A percentile compares a stretch with the other conserved stretches of the same genome.
phyloP scores from a whole-genome alignment of 92 coral and sea anemone genomes.

The Isaurus tuberculatus region DNA sequence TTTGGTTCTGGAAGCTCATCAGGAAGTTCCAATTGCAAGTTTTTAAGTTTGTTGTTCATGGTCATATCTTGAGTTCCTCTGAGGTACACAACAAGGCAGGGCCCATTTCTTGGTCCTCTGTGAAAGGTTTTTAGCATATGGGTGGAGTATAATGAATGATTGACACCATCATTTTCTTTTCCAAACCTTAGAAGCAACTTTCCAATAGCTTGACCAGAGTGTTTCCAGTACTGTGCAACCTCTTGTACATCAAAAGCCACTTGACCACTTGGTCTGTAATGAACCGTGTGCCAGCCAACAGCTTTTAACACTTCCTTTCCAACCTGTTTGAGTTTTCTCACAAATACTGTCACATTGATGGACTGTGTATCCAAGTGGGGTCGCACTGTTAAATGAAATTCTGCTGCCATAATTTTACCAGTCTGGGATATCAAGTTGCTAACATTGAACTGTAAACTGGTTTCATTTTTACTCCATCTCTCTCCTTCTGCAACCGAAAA shows the following conservation, averaged over 20 bases:
- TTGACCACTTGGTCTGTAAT: not conserved
- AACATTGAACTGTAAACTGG: slow-evolving; percentile 3
- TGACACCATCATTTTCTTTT: not conserved
- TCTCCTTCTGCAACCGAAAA: slow-evolving; percentile 10
- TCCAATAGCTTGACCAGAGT: not conserved
- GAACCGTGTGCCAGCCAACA: slow-evolving; percentile 9
- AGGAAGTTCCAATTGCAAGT: not conserved
- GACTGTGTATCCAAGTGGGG: not conserved
- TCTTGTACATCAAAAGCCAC: not conserved
- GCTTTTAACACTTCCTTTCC: not conserved
- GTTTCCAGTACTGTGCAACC: slow-evolving; percentile 10
- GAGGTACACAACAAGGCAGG: not conserved
- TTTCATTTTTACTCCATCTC: not conserved
- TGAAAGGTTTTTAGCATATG: not conserved
- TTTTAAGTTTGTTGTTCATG: not conserved
- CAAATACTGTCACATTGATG: slow-evolving; percentile 16
- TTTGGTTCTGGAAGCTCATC: not conserved
- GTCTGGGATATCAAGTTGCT: not conserved
- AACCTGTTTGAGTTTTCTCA: not conserved
- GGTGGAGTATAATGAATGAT: not conserved
- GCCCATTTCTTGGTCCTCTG: slow-evolving; percentile 12
- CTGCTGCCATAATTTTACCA: slow-evolving; percentile 9
- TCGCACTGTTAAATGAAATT: not conserved
- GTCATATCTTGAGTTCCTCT: not conserved
- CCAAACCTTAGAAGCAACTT: not conserved